Evolutionary conservation across 2,888 invertebrate genomes (phyloP), one percentile per base, ranked within the genome.

Genomic region (Agrochola circellaris): DNA sequence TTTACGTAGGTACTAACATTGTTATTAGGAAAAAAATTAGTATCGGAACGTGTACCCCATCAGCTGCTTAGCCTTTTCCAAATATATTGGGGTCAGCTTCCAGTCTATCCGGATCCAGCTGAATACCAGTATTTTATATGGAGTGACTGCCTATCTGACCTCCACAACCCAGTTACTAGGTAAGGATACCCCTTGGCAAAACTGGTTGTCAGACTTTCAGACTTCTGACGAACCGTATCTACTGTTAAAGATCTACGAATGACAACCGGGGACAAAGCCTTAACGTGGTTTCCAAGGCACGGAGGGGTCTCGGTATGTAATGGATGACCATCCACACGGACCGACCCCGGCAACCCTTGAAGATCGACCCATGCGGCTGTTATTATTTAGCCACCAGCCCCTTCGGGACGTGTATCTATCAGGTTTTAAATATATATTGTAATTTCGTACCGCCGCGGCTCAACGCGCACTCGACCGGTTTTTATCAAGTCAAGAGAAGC

Each of bases 401-500:
- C 3, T 17, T 56, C 0, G n/a, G 3, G n/a, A n/a, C 17, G 17
- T n/a, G 8, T 42, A 30, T 15, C 48, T 60, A 42, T 73, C 38
- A 34, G 45, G 38, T 65, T 60, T 58, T 11, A 26, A 38, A 45
- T 38, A 56, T 26, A 15, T 69, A 66, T 64, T 42, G 30, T 58
- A 70, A 70, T 74, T 70, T 60, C 42, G 3, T 72, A 61, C 61
- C 48, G 73, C 20, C 34, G 58, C 51, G 58, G 65, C 71, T 77
- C 69, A 68, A 69, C 62, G 38, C 34, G 45, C 66, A 69, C 80
- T 83, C 65, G 68, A 79, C 68, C 58, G 34, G 70, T 71, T 86
- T 84, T 83, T 85, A 80, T 77, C 56, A 70, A 68, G 76, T 75
- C 67, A 68, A 83, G 77, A 62, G 74, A 34, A n/a, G 26, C 64